Evolutionary conservation across 2,113 vertebrate genomes (phyloP).

Genomic region (Amphiprion percula): DNA sequence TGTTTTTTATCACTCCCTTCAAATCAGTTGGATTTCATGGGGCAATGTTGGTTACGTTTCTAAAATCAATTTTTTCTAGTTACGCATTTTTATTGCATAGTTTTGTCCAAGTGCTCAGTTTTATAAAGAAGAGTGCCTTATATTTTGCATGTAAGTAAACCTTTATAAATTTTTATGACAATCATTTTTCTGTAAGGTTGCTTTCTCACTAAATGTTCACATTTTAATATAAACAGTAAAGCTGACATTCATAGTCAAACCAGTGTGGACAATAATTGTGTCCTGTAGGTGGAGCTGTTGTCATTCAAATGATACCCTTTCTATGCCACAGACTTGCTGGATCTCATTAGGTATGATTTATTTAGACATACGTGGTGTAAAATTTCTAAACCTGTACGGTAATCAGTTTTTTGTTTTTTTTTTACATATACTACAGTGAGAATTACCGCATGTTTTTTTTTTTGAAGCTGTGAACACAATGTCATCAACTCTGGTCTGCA

Average conservation of each 20-base stretch:
- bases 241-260: neutral
- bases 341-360: neutral
- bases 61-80: neutral
- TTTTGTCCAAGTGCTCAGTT: neutral
- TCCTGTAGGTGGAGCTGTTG: conserved; percentile 62
- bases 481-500: conserved; percentile 31
- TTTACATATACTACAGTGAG: neutral
- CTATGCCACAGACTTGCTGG: neutral
- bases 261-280: neutral
- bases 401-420: neutral
- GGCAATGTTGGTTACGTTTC: neutral
- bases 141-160: conserved; percentile 11
- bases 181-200: neutral
- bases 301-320: neutral
- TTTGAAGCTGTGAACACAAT: conserved; percentile 1
- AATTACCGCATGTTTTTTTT: neutral
- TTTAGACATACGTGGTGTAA: neutral
- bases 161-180: neutral
- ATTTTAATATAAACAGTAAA: conserved; percentile 36
- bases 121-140: conserved; percentile 13
- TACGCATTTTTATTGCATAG: neutral
- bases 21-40: neutral
- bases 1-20: neutral
- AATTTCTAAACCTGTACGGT: neutral
- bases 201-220: neutral